Conservation (phyloP, 2,113 vertebrate genomes). For the Sitta europaea region DNA sequence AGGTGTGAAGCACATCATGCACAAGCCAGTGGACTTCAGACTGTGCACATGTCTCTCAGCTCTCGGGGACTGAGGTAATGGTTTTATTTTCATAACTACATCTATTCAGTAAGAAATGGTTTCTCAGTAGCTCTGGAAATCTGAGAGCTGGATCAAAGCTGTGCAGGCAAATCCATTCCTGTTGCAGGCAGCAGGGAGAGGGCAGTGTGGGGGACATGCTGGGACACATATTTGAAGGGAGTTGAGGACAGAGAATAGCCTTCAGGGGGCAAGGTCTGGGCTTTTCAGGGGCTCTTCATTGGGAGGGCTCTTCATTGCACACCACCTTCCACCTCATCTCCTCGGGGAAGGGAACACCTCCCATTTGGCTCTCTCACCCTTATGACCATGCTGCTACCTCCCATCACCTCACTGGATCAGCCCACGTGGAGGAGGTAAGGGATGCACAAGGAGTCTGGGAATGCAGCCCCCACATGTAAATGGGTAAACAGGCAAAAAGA, state of each 20-base stretch:
- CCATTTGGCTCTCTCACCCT: neutral
- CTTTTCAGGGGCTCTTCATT: neutral
- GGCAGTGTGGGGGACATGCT: neutral
- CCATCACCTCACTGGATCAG: accelerated
- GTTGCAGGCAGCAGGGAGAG: neutral
- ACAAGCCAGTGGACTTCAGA: neutral
- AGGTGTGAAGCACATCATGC: neutral
- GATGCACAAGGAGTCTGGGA: neutral
- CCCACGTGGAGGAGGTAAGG: neutral
- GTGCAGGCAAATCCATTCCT: neutral
- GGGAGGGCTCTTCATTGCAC: neutral
- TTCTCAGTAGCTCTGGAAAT: neutral
- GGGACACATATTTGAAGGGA: neutral
- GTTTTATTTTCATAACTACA: neutral
- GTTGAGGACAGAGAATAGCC: neutral
- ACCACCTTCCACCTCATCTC: neutral
- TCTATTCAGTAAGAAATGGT: neutral
- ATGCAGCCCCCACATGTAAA: accelerated
- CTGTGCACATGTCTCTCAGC: neutral
- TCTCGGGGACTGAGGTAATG: neutral
- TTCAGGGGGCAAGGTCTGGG: neutral
- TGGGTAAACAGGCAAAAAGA: neutral
- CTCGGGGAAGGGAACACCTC: neutral
- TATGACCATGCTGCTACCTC: neutral
- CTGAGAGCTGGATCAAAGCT: neutral